Evolutionary conservation across 1,140 invertebrate genomes (phyloP).

Genomic region (Sitodiplosis mosellana): DNA sequence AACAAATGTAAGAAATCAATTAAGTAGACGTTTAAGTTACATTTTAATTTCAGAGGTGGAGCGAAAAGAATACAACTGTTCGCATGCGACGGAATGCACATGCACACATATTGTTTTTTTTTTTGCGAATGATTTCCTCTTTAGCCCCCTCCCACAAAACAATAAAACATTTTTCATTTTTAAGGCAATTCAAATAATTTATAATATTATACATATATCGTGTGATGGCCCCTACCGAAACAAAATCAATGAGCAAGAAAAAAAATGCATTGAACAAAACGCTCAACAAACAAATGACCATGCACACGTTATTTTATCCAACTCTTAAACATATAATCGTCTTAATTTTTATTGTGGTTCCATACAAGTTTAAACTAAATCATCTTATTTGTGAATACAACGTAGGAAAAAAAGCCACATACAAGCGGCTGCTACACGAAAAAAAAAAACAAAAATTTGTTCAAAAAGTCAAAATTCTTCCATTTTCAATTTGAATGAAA

Average conservation of each 20-base stretch:
- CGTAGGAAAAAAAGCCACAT: too few relatives aligned
- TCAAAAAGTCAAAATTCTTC: too few relatives aligned
- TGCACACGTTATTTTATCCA: slow-evolving; percentile 18
- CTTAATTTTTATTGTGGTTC: neutral
- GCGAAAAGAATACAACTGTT: neutral
- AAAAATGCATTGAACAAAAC: too few relatives aligned
- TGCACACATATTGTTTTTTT: neutral
- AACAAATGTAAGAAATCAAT: neutral
- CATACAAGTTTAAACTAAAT: too few relatives aligned
- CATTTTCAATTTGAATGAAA: too few relatives aligned
- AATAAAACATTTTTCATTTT: slow-evolving; percentile 2
- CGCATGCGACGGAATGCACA: slow-evolving; percentile 5
- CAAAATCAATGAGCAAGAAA: slow-evolving; percentile 1
- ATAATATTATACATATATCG: slow-evolving; percentile 17
- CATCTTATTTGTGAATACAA: too few relatives aligned
- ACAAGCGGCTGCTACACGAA: too few relatives aligned
- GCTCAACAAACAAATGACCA: slow-evolving; percentile 7
- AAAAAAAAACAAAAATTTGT: too few relatives aligned
- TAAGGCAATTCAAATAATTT: slow-evolving; percentile 7
- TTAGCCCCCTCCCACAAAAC: slow-evolving; percentile 5
- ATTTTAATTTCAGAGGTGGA: neutral
- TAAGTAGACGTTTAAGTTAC: neutral
- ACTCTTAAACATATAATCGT: slow-evolving; percentile 3
- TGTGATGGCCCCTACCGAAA: slow-evolving; percentile 3
- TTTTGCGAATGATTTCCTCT: slow-evolving; percentile 3